Evolutionary conservation across 2,888 invertebrate genomes (phyloP), one percentile per base, ranked within the genome.

Genomic region (Ischnus inquisitorius): DNA sequence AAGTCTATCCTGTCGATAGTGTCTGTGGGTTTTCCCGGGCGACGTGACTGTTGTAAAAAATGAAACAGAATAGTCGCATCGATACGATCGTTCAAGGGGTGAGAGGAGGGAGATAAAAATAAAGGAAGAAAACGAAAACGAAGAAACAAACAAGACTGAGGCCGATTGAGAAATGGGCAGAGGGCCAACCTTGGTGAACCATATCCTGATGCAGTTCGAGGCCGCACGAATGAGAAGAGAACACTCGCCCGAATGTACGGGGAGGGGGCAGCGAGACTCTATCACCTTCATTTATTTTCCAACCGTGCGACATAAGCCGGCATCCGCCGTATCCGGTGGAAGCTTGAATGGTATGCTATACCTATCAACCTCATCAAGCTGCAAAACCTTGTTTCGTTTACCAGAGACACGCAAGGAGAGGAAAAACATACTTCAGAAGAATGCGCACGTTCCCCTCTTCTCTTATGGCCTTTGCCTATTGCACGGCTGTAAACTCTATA

Each of bases 141-240:
- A 43, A 65, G 28, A 67, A 57, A 57, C 12, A 46, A 76, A 75
- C 69, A 57, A 74, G 54, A 80, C 62, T 39, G 72, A 68, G 77
- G 74, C 83, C 83, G 80, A 84, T 84, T 84, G 84, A 78, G 72
- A 75, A 81, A 84, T 74, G 80, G 84, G 84, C 84, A 78, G 34
- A 78, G 77, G 68, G 77, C 84, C 84, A 84, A 84, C 72, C 69
- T 68, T 69, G 77, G 77, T 69, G 77, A 81, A 81, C 80, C 84
- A 68, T 81, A 81, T 84, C 77, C 74, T 41, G 80, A 72, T 72
- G 62, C 80, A 72, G 71, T 65, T 64, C 74, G 77, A 62, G 69
- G 64, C 80, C 72, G 60, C 25, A 25, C 43, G n/a, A 48, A 68
- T 46, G 28, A 43, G 34, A 60, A 69, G 77, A 78, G 43, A 39